Conservation (phyloP, 2,888 invertebrate species). For the Ferrisia virgata region DNA sequence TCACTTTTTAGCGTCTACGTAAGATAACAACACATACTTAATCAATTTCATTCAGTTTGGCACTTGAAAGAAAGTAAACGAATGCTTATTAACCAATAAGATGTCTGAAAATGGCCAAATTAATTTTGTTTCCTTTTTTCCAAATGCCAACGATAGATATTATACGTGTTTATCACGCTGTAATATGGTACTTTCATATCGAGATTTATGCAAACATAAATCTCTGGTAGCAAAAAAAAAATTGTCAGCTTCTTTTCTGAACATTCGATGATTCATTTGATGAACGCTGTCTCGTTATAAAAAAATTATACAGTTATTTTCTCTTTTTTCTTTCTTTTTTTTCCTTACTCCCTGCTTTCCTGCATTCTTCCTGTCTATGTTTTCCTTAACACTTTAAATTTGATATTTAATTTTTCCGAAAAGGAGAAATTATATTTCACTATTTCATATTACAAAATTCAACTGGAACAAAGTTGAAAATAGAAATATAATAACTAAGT, state of each 20-base stretch:
- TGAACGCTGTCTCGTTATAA: neutral
- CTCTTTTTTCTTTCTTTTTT: neutral
- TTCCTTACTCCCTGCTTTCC: neutral
- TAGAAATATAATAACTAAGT: neutral
- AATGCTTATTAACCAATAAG: too few relatives aligned
- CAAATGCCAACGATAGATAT: too few relatives aligned
- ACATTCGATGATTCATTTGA: neutral
- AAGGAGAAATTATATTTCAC: neutral
- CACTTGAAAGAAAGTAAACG: too few relatives aligned
- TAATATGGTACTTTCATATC: too few relatives aligned
- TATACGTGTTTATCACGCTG: too few relatives aligned
- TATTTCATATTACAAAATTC: neutral
- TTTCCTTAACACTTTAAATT: neutral
- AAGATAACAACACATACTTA: too few relatives aligned
- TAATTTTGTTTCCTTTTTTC: too few relatives aligned
- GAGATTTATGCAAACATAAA: too few relatives aligned
- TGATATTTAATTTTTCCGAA: neutral
- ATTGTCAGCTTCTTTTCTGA: neutral
- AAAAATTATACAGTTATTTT: neutral
- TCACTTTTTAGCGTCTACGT: too few relatives aligned
- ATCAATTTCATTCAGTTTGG: too few relatives aligned
- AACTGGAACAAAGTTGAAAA: neutral
- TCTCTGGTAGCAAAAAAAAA: too few relatives aligned
- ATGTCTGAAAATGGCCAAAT: too few relatives aligned
- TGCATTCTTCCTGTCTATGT: neutral